Evolutionary conservation across 2,113 vertebrate species (phyloP).

Genomic region (Pipra filicauda): DNA sequence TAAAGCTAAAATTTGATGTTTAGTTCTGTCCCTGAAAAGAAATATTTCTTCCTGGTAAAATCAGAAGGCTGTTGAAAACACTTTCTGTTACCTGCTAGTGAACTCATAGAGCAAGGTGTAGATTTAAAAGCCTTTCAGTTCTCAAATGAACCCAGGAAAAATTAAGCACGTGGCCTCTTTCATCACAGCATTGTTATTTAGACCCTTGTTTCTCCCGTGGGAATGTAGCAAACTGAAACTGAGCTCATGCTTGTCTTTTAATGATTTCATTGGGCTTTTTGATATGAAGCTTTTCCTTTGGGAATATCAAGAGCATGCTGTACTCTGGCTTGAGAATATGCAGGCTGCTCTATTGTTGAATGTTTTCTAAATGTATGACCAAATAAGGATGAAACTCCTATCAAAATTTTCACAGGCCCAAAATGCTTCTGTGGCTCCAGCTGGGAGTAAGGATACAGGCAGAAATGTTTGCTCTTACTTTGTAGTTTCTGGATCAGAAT

Average conservation of each 20-base stretch:
- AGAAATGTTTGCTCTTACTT: background rate
- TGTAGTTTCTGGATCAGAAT: background rate
- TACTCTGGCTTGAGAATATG: background rate
- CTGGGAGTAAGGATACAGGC: background rate
- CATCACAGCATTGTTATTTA: background rate
- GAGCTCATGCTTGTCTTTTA: background rate
- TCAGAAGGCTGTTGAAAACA: background rate
- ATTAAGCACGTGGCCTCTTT: background rate
- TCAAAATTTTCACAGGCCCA: background rate
- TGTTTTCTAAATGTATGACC: background rate
- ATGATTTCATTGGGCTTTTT: background rate
- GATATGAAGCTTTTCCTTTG: background rate
- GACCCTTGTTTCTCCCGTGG: background rate
- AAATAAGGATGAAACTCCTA: background rate
- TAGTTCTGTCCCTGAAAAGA: background rate
- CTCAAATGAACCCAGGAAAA: background rate
- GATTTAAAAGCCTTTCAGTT: background rate
- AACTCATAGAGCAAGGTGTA: background rate
- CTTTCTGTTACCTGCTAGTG: background rate
- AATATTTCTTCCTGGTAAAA: background rate
- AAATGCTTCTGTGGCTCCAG: background rate
- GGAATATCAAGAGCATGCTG: background rate
- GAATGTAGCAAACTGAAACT: background rate
- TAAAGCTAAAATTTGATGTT: background rate
- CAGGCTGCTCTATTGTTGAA: background rate